Conservation (phyloP, 2,113 vertebrate species). For the Chaetodon trifascialis region DNA sequence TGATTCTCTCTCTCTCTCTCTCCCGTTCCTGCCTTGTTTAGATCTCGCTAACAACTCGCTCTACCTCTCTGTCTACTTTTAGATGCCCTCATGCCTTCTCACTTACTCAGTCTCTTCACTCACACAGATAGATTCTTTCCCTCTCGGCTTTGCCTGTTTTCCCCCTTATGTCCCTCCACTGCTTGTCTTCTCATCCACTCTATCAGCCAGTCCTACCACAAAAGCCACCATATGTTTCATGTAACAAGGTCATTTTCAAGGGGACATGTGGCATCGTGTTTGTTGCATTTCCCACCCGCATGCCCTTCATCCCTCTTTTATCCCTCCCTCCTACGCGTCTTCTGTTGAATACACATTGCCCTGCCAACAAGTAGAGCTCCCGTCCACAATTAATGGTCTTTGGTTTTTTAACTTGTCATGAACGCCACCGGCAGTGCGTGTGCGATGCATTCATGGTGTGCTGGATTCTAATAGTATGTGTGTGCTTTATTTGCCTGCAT, state of each 20-base stretch:
- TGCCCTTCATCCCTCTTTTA: constrained; percentile 3
- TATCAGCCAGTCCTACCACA: not conserved
- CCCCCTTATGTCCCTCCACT: not conserved
- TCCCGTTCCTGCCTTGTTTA: constrained; percentile 32
- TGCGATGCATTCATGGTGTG: not conserved
- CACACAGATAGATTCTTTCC: not conserved
- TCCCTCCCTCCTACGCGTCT: not conserved
- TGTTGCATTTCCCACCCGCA: constrained; percentile 29
- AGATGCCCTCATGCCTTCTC: constrained; percentile 32
- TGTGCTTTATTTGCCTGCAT: not conserved
- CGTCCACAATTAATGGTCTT: not conserved
- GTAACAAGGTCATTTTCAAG: constrained; percentile 29
- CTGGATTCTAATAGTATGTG: not conserved
- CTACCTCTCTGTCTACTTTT: constrained; percentile 43
- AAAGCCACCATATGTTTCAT: constrained; percentile 46
- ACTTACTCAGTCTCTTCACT: constrained; percentile 5
- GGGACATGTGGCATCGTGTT: constrained; percentile 3
- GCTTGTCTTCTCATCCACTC: constrained; percentile 18
- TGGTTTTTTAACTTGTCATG: not conserved
- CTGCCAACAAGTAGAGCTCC: not conserved
- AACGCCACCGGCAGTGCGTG: not conserved
- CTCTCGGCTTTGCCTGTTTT: not conserved
- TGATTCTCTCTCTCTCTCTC: constrained; percentile 33
- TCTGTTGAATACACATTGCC: not conserved
- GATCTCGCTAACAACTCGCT: constrained; percentile 40